Conservation (phyloP, 1,140 invertebrate genomes). For the Heterodera schachtii region DNA sequence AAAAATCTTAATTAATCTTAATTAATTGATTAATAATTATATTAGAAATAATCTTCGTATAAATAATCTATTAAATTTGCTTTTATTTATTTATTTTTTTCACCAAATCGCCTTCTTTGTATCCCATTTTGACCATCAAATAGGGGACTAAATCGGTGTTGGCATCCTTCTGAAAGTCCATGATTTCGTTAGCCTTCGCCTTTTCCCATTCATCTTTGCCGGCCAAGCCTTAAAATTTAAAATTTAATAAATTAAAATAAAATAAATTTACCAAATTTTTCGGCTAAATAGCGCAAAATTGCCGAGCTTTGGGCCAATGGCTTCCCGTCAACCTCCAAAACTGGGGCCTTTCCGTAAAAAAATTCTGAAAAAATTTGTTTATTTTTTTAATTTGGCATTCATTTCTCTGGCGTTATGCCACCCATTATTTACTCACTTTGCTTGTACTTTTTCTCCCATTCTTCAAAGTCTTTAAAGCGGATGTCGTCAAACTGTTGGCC, state of each 20-base stretch:
- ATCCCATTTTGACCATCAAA: conserved; percentile 24
- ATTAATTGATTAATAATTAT: too few relatives aligned
- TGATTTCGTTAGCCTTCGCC: conserved; percentile 40
- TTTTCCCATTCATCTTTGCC: conserved; percentile 44
- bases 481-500: conserved; percentile 33
- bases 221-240: conserved; percentile 24
- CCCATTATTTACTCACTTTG: conserved; percentile 2
- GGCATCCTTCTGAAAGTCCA: conserved; percentile 30
- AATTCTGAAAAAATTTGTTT: conserved; percentile 36
- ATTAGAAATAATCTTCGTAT: too few relatives aligned
- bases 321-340: conserved; percentile 64
- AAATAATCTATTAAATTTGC: neutral
- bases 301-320: conserved; percentile 50
- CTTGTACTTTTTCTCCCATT: conserved; percentile 22
- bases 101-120: conserved; percentile 23
- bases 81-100: too few relatives aligned
- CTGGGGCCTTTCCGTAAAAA: conserved; percentile 58
- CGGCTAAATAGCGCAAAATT: conserved; percentile 60
- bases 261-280: conserved; percentile 50
- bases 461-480: neutral
- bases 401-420: too few relatives aligned
- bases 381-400: too few relatives aligned
- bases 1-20: too few relatives aligned
- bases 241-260: neutral
- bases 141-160: conserved; percentile 10